These are phyloP conservation scores for Porites lobata DNA, from an alignment of 92 coral and sea anemone genomes.

Conservation along the genomic window DNA sequence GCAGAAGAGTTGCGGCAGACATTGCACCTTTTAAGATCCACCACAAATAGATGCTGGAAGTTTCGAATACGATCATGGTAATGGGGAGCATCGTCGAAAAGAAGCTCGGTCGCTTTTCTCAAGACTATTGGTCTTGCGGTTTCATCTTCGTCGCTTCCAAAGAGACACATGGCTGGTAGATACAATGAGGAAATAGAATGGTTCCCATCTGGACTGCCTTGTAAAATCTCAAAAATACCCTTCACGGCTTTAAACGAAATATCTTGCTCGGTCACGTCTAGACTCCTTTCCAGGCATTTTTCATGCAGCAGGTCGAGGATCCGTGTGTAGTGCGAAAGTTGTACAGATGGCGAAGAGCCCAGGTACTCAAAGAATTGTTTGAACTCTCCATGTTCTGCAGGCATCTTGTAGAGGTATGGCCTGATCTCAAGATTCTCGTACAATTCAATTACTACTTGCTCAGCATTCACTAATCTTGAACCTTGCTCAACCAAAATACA, in stretches of 20 bases:
- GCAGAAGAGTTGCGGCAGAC: constrained; percentile 20
- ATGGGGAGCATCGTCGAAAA: constrained; percentile 74
- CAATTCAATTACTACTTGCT: constrained; percentile 64
- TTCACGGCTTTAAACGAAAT: constrained; percentile 57
- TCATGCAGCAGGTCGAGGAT: constrained; percentile 52
- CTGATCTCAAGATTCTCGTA: constrained; percentile 38
- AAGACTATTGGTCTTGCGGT: constrained; percentile 14
- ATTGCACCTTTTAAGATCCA: constrained; percentile 25
- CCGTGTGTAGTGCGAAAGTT: constrained; percentile 70
- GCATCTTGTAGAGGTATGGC: constrained; percentile 79
- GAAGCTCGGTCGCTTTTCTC: constrained; percentile 50
- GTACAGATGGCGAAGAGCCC: constrained; percentile 66
- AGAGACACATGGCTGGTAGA: constrained; percentile 62
- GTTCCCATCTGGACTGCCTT: not conserved
- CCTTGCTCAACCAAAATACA: constrained; percentile 74
- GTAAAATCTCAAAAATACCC: constrained; percentile 61
- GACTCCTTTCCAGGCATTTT: constrained; percentile 1
- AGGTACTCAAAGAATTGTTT: constrained; percentile 50
- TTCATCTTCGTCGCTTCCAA: not conserved
- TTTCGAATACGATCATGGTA: constrained; percentile 59
- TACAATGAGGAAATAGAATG: constrained; percentile 23
- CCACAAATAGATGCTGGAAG: constrained; percentile 35
- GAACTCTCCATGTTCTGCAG: constrained; percentile 51
- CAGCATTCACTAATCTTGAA: constrained; percentile 53
- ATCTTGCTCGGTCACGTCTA: constrained; percentile 62